Percentiles rank a stretch among this genome's conserved stretches.
These are phyloP conservation scores for Plebejus argus DNA, from an alignment of 2,888 invertebrate genomes.

Conservation along the genomic window DNA sequence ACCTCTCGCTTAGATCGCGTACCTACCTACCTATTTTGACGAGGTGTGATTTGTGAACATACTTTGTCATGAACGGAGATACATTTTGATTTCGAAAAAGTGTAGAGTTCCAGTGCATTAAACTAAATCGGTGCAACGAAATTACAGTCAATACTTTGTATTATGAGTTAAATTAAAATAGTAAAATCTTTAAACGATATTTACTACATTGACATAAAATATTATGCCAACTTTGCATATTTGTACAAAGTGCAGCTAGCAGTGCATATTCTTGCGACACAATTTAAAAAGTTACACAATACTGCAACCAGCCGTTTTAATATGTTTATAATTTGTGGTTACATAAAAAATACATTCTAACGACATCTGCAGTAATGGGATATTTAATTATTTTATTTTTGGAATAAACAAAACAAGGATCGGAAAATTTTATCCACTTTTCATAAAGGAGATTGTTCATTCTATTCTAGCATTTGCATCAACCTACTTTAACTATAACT, in stretches of 20 bases:
- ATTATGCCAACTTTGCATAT: neutral
- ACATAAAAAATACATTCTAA: slow-evolving; percentile 6
- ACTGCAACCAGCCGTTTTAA: neutral
- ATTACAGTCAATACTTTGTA: neutral
- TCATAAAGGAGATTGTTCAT: neutral
- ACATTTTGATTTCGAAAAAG: no score
- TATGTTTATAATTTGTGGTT: slow-evolving; percentile 22
- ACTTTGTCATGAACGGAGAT: no score
- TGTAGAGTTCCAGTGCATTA: no score
- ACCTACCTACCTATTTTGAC: no score
- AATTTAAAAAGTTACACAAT: slow-evolving; percentile 24
- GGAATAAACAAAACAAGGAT: neutral
- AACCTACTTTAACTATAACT: no score
- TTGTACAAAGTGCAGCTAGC: neutral
- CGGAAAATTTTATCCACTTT: neutral
- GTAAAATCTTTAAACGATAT: neutral
- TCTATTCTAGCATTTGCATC: neutral
- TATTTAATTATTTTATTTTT: neutral
- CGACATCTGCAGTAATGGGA: neutral
- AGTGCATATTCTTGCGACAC: slow-evolving; percentile 26
- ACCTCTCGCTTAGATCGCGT: no score
- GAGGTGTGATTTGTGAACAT: no score
- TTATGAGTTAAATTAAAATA: neutral
- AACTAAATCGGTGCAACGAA: neutral
- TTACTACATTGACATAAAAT: neutral